Conservation (phyloP, 2,797 vertebrate species). For the Sebastes cheni region DNA sequence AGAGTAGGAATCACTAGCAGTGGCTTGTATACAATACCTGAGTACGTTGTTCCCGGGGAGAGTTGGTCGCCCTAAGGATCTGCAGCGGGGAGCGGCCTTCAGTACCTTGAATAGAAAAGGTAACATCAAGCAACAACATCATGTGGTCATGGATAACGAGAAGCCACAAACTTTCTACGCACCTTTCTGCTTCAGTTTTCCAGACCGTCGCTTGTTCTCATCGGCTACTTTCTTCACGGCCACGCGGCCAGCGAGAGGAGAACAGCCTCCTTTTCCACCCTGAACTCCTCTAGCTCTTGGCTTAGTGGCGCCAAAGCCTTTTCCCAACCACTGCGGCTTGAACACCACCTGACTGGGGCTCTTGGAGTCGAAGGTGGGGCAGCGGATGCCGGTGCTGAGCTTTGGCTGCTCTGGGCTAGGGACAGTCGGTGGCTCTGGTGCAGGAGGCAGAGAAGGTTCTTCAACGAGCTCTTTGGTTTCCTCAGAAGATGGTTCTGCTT, state of each 20-base stretch:
- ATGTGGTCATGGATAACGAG: not conserved
- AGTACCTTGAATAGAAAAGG: slow-evolving; percentile 54
- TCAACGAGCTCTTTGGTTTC: not conserved
- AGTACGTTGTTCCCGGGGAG: slow-evolving; percentile 67
- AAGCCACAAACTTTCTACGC: not conserved
- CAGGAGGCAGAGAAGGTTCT: not conserved
- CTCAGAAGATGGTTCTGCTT: not conserved
- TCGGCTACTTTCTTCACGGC: slow-evolving; percentile 67
- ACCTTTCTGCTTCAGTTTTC: slow-evolving; percentile 81
- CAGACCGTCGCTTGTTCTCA: slow-evolving; percentile 74
- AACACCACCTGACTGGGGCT: slow-evolving; percentile 85
- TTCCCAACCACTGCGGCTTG: slow-evolving; percentile 85
- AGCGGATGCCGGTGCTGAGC: slow-evolving; percentile 54
- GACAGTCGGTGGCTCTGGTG: not conserved
- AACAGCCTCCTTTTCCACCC: slow-evolving; percentile 62
- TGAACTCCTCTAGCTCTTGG: slow-evolving; percentile 71
- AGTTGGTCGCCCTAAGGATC: slow-evolving; percentile 87
- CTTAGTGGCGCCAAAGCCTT: slow-evolving; percentile 78
- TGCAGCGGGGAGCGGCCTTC: slow-evolving; percentile 91
- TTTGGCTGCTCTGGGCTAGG: slow-evolving; percentile 29
- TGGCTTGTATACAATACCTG: slow-evolving; percentile 65
- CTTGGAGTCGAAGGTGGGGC: slow-evolving; percentile 75
- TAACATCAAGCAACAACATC: not conserved
- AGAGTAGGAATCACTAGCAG: not conserved
- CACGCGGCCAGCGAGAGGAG: slow-evolving; percentile 71